A percentile compares a stretch with the other conserved stretches of the same genome.
Conservation (phyloP, 1,140 invertebrate genomes). For the Eriocheir sinensis region DNA sequence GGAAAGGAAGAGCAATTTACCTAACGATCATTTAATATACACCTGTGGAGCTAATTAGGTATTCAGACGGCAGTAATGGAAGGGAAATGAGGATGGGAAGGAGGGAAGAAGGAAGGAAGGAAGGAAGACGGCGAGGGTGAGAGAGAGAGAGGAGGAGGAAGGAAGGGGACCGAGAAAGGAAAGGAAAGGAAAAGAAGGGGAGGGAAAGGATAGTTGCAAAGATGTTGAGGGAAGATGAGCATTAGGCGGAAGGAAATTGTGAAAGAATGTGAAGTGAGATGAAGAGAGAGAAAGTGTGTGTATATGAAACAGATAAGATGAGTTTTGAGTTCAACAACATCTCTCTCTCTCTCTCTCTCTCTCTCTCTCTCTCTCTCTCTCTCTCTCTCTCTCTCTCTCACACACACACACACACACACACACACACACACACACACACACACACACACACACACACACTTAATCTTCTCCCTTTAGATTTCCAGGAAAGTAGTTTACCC, state of each 20-base stretch:
- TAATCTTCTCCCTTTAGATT: too few relatives aligned
- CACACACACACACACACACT: too few relatives aligned
- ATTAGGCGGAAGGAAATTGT: neutral
- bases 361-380: neutral
- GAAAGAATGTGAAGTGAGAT: neutral
- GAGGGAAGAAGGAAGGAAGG: conserved; percentile 9
- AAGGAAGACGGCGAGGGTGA: neutral
- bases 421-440: too few relatives aligned
- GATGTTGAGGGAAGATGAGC: neutral
- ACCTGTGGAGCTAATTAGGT: neutral
- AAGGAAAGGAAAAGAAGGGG: neutral
- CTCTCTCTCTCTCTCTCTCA: neutral
- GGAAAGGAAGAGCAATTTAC: too few relatives aligned
- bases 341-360: neutral
- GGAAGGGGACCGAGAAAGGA: neutral
- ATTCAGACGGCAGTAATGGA: neutral
- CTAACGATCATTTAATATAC: too few relatives aligned
- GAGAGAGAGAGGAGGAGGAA: neutral
- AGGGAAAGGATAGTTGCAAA: neutral
- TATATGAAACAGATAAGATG: neutral
- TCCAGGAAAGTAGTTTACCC: too few relatives aligned
- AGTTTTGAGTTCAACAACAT: neutral
- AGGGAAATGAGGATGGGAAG: neutral
- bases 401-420: too few relatives aligned
- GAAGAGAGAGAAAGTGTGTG: neutral